A percentile compares a stretch with the other conserved stretches of the same genome.
Evolutionary conservation across 2,888 invertebrate genomes (phyloP).

Genomic region (Scaptodrosophila latifasciaeformis): DNA sequence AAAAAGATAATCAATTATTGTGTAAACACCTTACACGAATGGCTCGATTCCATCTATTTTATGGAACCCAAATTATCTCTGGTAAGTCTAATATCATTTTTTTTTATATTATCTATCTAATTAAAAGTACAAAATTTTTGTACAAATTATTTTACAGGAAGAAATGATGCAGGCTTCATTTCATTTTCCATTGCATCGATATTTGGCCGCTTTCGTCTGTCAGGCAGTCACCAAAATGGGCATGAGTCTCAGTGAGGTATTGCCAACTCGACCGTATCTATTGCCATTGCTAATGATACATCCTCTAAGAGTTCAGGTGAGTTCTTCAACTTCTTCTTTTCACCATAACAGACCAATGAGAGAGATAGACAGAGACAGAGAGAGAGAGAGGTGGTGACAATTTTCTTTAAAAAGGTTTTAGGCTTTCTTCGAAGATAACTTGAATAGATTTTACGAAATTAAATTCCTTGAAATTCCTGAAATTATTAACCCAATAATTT

Average conservation of each 20-base stretch:
- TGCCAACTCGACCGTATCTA: slow-evolving; percentile 86
- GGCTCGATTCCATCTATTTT: slow-evolving; percentile 90
- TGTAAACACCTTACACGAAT: slow-evolving; percentile 86
- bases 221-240: slow-evolving; percentile 89
- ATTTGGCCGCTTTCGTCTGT: slow-evolving; percentile 90
- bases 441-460: too few species aligned
- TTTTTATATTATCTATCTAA: background rate
- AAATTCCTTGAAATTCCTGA: too few species aligned
- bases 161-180: slow-evolving; percentile 93
- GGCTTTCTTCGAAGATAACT: too few species aligned
- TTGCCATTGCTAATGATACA: slow-evolving; percentile 91
- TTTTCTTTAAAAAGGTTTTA: too few species aligned
- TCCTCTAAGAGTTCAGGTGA: slow-evolving; percentile 93
- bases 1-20: slow-evolving; percentile 86
- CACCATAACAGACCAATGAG: too few species aligned
- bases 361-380: too few species aligned
- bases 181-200: slow-evolving; percentile 97
- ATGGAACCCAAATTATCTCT: slow-evolving; percentile 79
- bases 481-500: background rate
- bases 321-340: slow-evolving; percentile 61
- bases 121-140: background rate
- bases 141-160: slow-evolving; percentile 76
- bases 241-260: slow-evolving; percentile 83
- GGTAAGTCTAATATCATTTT: slow-evolving; percentile 32
- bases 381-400: too few species aligned